Base-by-base conservation (phyloP, 2,797 vertebrate species). In the Poeciliopsis infans region DNA sequence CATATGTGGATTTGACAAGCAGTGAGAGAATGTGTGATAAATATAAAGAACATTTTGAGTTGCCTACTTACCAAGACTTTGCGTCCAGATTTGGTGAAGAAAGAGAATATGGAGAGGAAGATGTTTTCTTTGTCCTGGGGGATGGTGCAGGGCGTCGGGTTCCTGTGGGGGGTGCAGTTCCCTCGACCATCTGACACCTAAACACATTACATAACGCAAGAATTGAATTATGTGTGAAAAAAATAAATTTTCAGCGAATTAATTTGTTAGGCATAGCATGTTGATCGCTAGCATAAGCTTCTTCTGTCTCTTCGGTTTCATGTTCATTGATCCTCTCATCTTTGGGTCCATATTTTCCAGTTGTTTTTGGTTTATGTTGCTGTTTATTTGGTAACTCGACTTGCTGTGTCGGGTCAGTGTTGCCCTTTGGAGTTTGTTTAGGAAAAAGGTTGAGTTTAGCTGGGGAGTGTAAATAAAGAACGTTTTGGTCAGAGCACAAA, bases 41-140 rank as follows among this genome's bases (percentile, higher is more conserved):
- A 83, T 77, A 90, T 83, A 90, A 68, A 59, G 55, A 79, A 87
- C 89, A 72, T 76, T 78, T 49, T 83, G 77, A 78, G 47, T 83
- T 72, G 68, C 18, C 76, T 83, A 84, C 96, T 96, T 96, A 99
- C 98, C 97, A 99, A 89, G 75, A 99, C 97, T 96, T 96, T 98
- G 84, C 98, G 97, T 73, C 98, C 98, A 59, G 98, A 98, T 91
- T 99, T 99, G 10, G 96, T 97, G 94, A 99, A 99, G 91, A 99
- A 99, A 39, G 97, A 96, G 91, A 99, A 99, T 92, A 99, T 98
- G n/a, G 98, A 97, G 86, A 99, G 97, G 89, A 99, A 99, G 94
- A 99, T 98, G 90, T 95, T 99, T 80, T 98, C 97, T 83, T 95
- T 96, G 69, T 97, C 98, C 87, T 97, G 97, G 81, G 97, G 97